Base-by-base conservation (phyloP, 2,888 invertebrate genomes). In the Gryllus longicercus region DNA sequence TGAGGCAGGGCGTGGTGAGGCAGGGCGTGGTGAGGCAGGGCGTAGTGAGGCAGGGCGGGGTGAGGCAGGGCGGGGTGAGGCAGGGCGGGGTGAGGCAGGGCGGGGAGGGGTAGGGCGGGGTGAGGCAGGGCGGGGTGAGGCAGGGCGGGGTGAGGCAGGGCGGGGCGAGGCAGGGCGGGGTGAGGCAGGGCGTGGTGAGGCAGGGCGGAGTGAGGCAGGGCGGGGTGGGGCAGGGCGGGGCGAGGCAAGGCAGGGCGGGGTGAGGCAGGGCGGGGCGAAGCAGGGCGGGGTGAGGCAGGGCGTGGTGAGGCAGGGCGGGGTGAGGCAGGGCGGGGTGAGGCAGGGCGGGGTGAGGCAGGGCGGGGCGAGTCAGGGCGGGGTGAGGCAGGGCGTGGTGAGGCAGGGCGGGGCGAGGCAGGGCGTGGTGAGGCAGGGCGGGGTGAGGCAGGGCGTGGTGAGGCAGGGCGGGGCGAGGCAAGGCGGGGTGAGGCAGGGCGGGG, bases 361-460 rank as follows among this genome's bases (percentile, higher is more conserved):
- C 2, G 63, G 5, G 8, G 14, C 4, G 8, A 5, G 18, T 2
- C 14, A 5, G 10, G 63, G 63, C 2, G 8, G 18, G 63, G 14
- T 0, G 8, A 18, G 63, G 63, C 12, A 2, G 51, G 63, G 8
- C 2, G 63, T 0, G 63, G 63, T 10, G 8, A 10, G 63, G 5
- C 18, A 5, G 8, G 8, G 2, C 5, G 0, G 18, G 63, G 14
- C 63, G 63, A 2, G 2, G 8, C 63, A 0, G 18, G 2, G 4
- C 2, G 18, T 0, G 2, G 18, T 10, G 0, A 3, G 14, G 4
- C 2, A 0, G 10, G 63, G 8, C 18, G 0, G 16, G 4, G 18
- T 3, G 63, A 3, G 63, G 14, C 4, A 0, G 18, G 18, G 14
- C 14, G 18, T 3, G 63, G 63, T 5, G 8, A 5, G 8, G 14